phyloP scores from a whole-genome alignment of 1,140 invertebrate genomes.

The Cryptotermes secundus region DNA sequence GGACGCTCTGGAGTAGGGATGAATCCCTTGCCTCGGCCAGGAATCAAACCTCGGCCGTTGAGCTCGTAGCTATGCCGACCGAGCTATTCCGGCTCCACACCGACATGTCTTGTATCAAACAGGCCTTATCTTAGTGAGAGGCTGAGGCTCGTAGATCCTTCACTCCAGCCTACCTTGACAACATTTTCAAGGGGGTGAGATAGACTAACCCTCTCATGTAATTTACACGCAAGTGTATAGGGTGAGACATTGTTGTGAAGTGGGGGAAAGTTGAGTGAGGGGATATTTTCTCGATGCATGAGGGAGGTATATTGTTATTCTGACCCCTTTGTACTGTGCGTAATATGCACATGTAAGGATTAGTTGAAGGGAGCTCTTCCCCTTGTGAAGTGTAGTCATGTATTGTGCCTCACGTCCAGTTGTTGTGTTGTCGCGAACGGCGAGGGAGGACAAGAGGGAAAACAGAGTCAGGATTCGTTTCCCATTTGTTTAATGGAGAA shows the following conservation, averaged over 20 bases:
- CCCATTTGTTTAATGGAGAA: too few relatives aligned
- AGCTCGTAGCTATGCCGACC: too few relatives aligned
- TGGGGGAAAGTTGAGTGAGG: not conserved
- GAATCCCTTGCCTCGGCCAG: too few relatives aligned
- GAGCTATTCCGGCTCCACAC: too few relatives aligned
- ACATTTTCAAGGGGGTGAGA: not conserved
- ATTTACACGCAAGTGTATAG: not conserved
- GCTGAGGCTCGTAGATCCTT: too few relatives aligned
- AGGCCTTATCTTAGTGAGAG: too few relatives aligned
- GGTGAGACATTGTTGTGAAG: not conserved
- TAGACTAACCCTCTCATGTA: not conserved
- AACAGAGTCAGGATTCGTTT: too few relatives aligned
- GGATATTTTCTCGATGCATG: not conserved
- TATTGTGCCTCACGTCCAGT: not conserved
- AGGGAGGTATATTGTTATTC: not conserved
- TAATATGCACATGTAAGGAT: not conserved
- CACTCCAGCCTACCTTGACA: not conserved
- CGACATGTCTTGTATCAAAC: too few relatives aligned
- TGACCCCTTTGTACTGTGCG: not conserved
- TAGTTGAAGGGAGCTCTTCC: not conserved
- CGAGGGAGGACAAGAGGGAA: not conserved
- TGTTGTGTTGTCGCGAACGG: not conserved
- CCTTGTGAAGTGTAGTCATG: not conserved
- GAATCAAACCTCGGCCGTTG: too few relatives aligned
- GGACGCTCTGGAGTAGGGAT: too few relatives aligned